A percentile compares a stretch with the other conserved stretches of the same genome.
These are phyloP conservation scores for Plectrocnemia conspersa DNA, from an alignment of 1,140 invertebrate genomes.

Conservation along the genomic window DNA sequence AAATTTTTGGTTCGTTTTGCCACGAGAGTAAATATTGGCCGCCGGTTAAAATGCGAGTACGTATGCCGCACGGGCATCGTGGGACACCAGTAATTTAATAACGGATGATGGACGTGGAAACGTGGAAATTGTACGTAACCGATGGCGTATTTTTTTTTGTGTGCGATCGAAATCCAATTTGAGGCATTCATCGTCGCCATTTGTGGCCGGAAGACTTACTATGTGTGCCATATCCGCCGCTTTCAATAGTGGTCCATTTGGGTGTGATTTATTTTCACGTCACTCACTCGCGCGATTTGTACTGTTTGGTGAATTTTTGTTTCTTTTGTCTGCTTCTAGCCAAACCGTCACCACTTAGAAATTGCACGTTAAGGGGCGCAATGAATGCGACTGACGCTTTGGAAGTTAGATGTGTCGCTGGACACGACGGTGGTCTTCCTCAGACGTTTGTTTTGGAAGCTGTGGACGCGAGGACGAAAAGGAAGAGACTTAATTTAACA, in stretches of 20 bases:
- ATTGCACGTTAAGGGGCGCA: conserved; percentile 73
- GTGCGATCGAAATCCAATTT: too few species aligned
- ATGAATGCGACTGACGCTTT: conserved; percentile 66
- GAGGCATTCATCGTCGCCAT: too few species aligned
- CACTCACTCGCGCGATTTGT: background rate
- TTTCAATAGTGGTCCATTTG: too few species aligned
- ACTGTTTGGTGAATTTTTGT: background rate
- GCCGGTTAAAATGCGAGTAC: too few species aligned
- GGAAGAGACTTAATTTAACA: conserved; percentile 64
- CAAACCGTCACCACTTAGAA: conserved; percentile 72
- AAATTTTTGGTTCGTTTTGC: conserved; percentile 10
- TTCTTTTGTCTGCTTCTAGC: conserved; percentile 48
- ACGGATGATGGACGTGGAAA: background rate
- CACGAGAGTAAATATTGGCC: conserved; percentile 14
- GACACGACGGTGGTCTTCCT: conserved; percentile 79
- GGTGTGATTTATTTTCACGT: too few species aligned
- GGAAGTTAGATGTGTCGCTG: conserved; percentile 68
- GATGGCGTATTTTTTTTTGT: background rate
- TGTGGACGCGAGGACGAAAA: conserved; percentile 65
- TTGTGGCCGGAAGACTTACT: too few species aligned
- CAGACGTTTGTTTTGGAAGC: conserved; percentile 80
- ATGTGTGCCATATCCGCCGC: too few species aligned
- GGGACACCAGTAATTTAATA: conserved; percentile 17
- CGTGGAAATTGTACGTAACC: background rate
- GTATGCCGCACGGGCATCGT: background rate